Evolutionary conservation across 2,797 vertebrate species (phyloP), one percentile per base, ranked within the genome.

Genomic region (Pseudochaenichthys georgianus): DNA sequence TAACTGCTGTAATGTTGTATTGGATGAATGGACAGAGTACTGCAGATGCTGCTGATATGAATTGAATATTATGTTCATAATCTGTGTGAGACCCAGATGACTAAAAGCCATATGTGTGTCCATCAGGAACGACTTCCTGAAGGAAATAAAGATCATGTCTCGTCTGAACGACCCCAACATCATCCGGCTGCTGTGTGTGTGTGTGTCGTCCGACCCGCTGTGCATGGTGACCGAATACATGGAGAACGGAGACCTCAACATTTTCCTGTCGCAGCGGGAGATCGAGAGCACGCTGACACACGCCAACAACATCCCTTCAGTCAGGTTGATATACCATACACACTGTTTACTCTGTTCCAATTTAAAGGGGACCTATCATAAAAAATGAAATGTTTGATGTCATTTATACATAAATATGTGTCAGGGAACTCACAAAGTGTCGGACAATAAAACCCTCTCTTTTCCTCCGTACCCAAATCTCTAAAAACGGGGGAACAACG

Each of bases 91-190:
- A 34, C 34, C 34, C 34, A 34, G 34, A 34, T 34, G 34, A 34
- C 34, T 34, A 8, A 34, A 34, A 34, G 34, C 34, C 5, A 31
- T 11, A 1, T 28, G 8, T n/a, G 6, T 10, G 0, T 64, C 34
- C 16, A 0, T 21, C 77, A 96, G 96, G 87, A 96, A 96, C 23
- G 95, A 97, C 89, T 97, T 97, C 88, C 89, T 97, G 83, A 96
- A 97, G 88, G 96, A 97, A 73, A 96, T 97, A 64, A 97, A 97
- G 93, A 96, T 97, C 87, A 96, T 97, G 95, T 96, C 96, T 0
- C 94, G 96, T 0, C 94, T 97, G 63, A 96, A 96, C 57, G 93
- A 96, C 89, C 94, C 96, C 0, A 97, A 97, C 93, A 97, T 97
- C 90, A 96, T 96, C 90, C 94, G 94, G n/a, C 91, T 97, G 87